phyloP scores from a whole-genome alignment of 2,888 invertebrate genomes.

The Anoplius nigerrimus region DNA sequence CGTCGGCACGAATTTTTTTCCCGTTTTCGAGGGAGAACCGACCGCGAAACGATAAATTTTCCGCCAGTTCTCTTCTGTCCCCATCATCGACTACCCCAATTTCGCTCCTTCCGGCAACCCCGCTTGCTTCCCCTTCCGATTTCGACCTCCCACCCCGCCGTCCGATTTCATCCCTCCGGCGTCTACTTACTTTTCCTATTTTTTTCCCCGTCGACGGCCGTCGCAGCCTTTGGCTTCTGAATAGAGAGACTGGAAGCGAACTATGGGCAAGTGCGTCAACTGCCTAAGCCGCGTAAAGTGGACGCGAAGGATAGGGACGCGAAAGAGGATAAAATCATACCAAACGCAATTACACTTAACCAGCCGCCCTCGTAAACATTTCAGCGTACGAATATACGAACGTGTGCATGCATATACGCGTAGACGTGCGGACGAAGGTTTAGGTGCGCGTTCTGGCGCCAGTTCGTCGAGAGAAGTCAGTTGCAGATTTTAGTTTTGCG shows the following conservation, averaged over 20 bases:
- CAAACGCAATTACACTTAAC: no score
- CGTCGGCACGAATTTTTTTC: conserved; percentile 4
- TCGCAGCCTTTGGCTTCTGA: no score
- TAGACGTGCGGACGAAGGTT: not conserved
- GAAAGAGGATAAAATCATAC: no score
- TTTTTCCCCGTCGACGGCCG: no score
- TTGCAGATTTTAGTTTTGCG: no score
- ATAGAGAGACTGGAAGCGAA: no score
- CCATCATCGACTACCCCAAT: no score
- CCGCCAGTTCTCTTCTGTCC: not conserved
- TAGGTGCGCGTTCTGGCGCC: not conserved
- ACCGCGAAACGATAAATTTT: conserved; percentile 2
- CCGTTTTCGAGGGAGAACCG: not conserved
- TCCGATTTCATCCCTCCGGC: not conserved
- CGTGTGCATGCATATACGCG: not conserved
- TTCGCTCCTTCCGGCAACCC: not conserved
- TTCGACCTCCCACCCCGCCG: not conserved
- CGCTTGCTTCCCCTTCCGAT: not conserved
- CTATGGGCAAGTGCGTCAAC: not conserved
- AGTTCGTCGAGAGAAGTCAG: no score
- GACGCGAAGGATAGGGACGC: not conserved
- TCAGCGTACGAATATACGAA: not conserved
- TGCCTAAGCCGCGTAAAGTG: not conserved
- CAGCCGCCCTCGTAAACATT: no score
- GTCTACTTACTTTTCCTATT: not conserved